These are phyloP conservation scores for Sanderia malayensis DNA, from an alignment of 30 jellyfish, hydroid and myxozoan genomes.

Conservation along the genomic window DNA sequence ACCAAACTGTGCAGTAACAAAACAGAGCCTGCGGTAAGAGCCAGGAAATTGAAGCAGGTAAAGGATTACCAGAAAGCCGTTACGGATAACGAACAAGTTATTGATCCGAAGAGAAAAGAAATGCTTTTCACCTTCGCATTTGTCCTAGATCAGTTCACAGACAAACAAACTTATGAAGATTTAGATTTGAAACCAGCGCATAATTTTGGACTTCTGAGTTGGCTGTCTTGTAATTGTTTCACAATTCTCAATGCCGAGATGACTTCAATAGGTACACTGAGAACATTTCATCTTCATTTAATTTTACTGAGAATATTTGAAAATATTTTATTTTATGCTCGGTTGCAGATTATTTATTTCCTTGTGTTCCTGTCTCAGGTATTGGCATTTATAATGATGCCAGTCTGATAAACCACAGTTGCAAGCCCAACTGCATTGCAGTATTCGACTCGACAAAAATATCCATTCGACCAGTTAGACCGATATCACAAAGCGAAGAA, in stretches of 20 bases:
- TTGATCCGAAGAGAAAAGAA: constrained; percentile 61
- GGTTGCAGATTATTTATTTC: too few species aligned
- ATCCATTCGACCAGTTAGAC: constrained; percentile 47
- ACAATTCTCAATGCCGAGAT: constrained; percentile 72
- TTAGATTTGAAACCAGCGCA: constrained; percentile 26
- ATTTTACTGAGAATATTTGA: too few species aligned
- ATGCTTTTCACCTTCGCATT: constrained; percentile 73
- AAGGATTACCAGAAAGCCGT: neutral
- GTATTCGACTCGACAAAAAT: constrained; percentile 53
- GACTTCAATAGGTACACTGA: constrained; percentile 79
- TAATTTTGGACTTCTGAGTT: constrained; percentile 60
- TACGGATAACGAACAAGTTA: neutral
- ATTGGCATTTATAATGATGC: constrained; percentile 68
- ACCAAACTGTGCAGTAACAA: constrained; percentile 8
- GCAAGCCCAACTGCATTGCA: constrained; percentile 83
- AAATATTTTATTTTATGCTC: too few species aligned
- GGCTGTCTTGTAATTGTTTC: constrained; percentile 81
- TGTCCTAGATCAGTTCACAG: constrained; percentile 43
- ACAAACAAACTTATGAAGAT: constrained; percentile 12
- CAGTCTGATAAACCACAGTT: constrained; percentile 76
- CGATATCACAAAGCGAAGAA: constrained; percentile 63
- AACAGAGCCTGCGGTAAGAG: neutral
- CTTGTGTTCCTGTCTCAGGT: constrained; percentile 54
- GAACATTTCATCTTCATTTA: too few species aligned
- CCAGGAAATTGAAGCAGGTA: constrained; percentile 8